Conservation (phyloP, 1,140 invertebrate genomes). For the Chionoecetes opilio region DNA sequence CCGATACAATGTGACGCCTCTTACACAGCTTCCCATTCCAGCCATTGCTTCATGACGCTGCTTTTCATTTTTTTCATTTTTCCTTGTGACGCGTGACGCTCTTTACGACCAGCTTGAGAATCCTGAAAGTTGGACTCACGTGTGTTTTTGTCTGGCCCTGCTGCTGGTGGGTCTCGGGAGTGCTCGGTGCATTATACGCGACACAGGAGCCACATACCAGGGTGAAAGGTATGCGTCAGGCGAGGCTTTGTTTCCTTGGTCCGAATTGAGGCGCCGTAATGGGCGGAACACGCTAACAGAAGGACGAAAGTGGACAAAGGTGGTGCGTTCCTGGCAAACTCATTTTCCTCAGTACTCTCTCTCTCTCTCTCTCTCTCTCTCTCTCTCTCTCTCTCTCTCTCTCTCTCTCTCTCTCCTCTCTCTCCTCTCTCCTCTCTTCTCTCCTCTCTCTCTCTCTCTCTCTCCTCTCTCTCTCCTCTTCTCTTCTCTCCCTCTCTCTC, state of each 20-base stretch:
- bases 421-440: no score
- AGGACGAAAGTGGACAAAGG: background rate
- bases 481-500: no score
- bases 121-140: background rate
- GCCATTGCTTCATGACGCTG: no score
- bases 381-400: no score
- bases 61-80: no score
- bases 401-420: background rate
- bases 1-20: no score
- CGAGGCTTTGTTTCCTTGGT: background rate
- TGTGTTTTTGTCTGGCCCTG: background rate
- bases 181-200: background rate
- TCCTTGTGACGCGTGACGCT: no score
- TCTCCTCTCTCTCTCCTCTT: no score
- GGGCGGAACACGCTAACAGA: background rate
- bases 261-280: background rate
- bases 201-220: background rate
- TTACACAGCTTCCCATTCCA: no score
- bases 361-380: no score
- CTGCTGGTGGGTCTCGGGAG: background rate
- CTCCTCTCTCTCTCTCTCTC: no score
- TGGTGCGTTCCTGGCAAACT: background rate
- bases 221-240: constrained; percentile 2
- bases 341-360: background rate
- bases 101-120: background rate